Conservation (phyloP, 2,888 invertebrate species). For the Hirtodrosophila duncani region DNA sequence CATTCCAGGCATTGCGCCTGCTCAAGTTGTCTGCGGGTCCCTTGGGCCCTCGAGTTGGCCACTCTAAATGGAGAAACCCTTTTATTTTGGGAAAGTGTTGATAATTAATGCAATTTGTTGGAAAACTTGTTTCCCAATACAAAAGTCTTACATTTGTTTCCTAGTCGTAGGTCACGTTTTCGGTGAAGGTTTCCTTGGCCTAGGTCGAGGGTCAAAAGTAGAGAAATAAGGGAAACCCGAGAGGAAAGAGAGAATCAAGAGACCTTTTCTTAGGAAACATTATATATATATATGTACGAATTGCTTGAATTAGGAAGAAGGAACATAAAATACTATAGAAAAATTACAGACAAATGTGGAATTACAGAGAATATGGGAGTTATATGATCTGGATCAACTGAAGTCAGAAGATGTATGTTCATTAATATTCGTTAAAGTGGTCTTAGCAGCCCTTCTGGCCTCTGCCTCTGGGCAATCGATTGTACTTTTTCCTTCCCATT, state of each 20-base stretch:
- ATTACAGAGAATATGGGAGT: no score
- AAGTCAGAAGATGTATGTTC: no score
- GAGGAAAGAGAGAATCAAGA: no score
- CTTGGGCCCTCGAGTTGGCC: conserved; percentile 7
- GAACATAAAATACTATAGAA: no score
- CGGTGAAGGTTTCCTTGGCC: conserved; percentile 3
- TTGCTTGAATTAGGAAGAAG: no score
- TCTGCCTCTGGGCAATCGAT: background rate
- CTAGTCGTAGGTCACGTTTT: conserved; percentile 13
- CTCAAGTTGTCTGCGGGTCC: conserved; percentile 24
- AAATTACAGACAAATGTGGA: no score
- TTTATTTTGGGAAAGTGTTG: conserved; percentile 56
- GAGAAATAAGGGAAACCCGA: no score
- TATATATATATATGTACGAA: no score
- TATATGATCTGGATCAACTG: no score
- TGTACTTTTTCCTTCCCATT: background rate
- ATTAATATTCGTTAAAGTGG: conserved; percentile 2
- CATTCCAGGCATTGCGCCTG: conserved; percentile 41
- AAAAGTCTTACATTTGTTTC: conserved; percentile 1
- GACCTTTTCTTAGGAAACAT: no score
- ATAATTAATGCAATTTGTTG: conserved; percentile 68
- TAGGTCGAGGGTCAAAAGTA: no score
- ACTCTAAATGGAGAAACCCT: conserved; percentile 43
- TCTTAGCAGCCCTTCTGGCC: no score
- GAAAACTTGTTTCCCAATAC: conserved; percentile 16